phyloP scores from a whole-genome alignment of 2,797 vertebrate genomes.

The Acanthurus leucopareius region DNA sequence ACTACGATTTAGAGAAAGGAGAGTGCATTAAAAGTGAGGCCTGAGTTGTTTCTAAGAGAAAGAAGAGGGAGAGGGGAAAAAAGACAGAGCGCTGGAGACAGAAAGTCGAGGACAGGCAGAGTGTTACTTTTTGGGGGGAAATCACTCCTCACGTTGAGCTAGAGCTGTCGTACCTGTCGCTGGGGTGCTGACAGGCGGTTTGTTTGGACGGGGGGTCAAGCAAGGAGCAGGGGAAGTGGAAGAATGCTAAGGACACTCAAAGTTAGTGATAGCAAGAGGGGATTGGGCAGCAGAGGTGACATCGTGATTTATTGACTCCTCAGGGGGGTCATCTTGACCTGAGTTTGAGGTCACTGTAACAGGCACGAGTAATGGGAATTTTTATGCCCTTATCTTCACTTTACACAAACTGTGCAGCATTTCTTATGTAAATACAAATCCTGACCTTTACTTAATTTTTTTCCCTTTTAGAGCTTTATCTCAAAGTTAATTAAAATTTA shows the following conservation, averaged over 20 bases:
- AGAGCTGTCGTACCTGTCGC: slow-evolving; percentile 86
- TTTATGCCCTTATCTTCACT: slow-evolving; percentile 51
- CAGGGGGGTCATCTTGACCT: slow-evolving; percentile 82
- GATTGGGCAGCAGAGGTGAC: slow-evolving; percentile 81
- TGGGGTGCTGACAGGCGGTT: slow-evolving; percentile 88
- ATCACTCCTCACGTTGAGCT: slow-evolving; percentile 82
- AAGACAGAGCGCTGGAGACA: slow-evolving; percentile 59
- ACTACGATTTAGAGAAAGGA: slow-evolving; percentile 46
- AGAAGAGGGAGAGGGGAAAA: slow-evolving; percentile 31
- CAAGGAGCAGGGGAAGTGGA: slow-evolving; percentile 84
- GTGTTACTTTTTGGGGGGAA: slow-evolving; percentile 77
- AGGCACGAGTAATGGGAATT: slow-evolving; percentile 64
- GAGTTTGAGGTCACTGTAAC: slow-evolving; percentile 77
- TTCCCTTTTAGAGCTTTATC: background rate
- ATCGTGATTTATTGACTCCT: slow-evolving; percentile 86
- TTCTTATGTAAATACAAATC: slow-evolving; percentile 32
- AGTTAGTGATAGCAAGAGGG: slow-evolving; percentile 83
- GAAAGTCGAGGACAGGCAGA: slow-evolving; percentile 68
- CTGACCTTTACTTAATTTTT: background rate
- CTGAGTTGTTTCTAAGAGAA: slow-evolving; percentile 46
- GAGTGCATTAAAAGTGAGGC: slow-evolving; percentile 36
- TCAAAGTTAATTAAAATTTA: background rate
- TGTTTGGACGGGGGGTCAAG: slow-evolving; percentile 86
- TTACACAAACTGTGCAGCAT: slow-evolving; percentile 27
- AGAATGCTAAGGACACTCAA: slow-evolving; percentile 85